Base-by-base conservation (phyloP, 1,140 invertebrate genomes). In the Phymorhynchus buccinoides region DNA sequence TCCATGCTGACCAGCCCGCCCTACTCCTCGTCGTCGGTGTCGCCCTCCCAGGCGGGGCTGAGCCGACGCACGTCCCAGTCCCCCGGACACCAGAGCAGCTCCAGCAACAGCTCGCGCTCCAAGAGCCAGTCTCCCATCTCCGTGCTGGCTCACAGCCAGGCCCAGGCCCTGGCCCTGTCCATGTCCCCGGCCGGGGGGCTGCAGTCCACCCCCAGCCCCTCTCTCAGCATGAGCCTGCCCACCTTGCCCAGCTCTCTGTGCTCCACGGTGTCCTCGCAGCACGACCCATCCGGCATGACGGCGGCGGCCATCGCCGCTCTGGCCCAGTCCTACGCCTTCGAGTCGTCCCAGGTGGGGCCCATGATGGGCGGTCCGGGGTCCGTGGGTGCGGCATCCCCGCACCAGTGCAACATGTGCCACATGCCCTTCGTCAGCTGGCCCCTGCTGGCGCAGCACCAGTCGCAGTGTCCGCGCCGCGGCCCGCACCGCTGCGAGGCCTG, bases 391-490 rank as follows among this genome's bases (percentile, higher is more conserved):
- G 42, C 7, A 9, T 52, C 41, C 30, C 9, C 77, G 14, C 66
- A 71, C 81, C 81, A 83, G 81, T 83, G 81, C 66, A 62, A 83
- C 62, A 27, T 83, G 62, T 83, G 81, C 37, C 81, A 66, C 62
- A 83, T 83, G 81, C 66, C 81, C n/a, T 83, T 83, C 39, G 66
- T 83, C 81, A 83, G 62, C 81, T 83, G 81, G 81, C 62, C 62
- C 18, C 35, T 83, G 62, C 39, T 83, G 56, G 81, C 81, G 3
- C 62, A 71, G 62, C 81, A 83, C 66, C 81, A 83, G 66, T 35
- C 39, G 30, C 62, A 56, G 14, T 83, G 81, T n/a, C 81, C 81
- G 3, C 81, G 81, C 16, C 62, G 81, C 6, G 81, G 81, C 14
- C 81, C 81, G 0, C 81, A 83, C 41, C 56, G 62, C 4, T 83